Base-by-base conservation (phyloP, 1,140 invertebrate genomes). In the Drosophila orosa region DNA sequence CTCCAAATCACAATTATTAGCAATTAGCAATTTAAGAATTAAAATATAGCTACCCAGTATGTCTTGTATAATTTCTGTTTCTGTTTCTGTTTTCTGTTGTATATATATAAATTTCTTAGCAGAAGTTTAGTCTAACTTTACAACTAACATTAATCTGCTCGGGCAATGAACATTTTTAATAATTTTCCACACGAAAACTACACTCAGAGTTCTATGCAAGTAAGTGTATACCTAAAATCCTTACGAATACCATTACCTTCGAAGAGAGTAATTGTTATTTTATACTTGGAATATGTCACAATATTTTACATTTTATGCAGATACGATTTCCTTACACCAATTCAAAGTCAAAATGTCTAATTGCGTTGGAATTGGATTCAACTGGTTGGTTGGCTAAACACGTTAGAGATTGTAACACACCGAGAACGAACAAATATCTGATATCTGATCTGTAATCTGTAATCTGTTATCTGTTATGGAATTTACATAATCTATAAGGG, bases 1-100 rank as follows among this genome's bases (percentile, higher is more conserved):
- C 82, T 90, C 81, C 86, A 90, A 90, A 90, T 90, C 86, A 90
- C 86, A 86, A 89, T 89, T 90, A 89, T 90, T 90, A 89, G 85
- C 80, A 87, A 87, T 89, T 89, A 87, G 85, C 80, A 89, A 90
- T 89, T 89, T 80, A 90, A 87, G 80, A 87, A 89, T 87, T 87
- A 87, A 87, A 89, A 89, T 87, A 86, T 82, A 85, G 61, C 80
- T 84, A 84, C 78, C 74, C 57, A 76, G 71, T 83, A 50, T 63
- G 57, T 69, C 35, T 61, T 55, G 68, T 80, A 47, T 56, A 44
- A 37, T 67, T 74, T 60, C 27, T 25, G 54, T 63, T 67, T 50
- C 25, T 71, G 39, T 62, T 89, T n/a, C n/a, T n/a, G n/a, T n/a
- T 63, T 67, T 50, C 25, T 71, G 39, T 62, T 89, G 45, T 80